Conservation (phyloP, 1,140 invertebrate species). For the Drosophila willistoni region DNA sequence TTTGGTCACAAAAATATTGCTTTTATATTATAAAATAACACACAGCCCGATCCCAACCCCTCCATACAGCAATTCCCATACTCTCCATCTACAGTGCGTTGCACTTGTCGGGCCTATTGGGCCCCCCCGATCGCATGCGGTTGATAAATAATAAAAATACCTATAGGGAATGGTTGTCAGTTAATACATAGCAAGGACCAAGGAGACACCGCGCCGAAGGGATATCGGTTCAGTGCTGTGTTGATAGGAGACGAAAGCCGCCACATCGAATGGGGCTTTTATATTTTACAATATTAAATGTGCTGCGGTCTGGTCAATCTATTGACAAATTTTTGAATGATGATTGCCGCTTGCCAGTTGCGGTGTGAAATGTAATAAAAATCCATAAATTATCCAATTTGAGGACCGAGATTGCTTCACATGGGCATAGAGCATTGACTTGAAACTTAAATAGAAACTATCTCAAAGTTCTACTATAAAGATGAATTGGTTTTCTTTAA, state of each 20-base stretch:
- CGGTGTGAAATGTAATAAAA: constrained; percentile 69
- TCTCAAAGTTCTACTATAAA: no score
- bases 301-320: constrained; percentile 67
- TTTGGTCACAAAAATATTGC: constrained; percentile 81
- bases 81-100: background rate
- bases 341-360: constrained; percentile 63
- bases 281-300: constrained; percentile 62
- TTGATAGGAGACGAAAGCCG: constrained; percentile 30
- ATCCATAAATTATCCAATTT: constrained; percentile 59
- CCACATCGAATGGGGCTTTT: constrained; percentile 31
- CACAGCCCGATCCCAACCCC: background rate
- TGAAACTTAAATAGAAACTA: no score
- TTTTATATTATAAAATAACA: constrained; percentile 77
- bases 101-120: constrained; percentile 35
- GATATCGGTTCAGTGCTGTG: background rate
- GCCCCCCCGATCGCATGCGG: constrained; percentile 48
- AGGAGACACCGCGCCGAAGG: background rate
- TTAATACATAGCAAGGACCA: background rate
- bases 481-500: no score
- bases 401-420: constrained; percentile 11
- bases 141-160: constrained; percentile 79
- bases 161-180: constrained; percentile 59
- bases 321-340: constrained; percentile 77
- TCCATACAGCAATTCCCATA: no score
- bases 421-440: background rate